These are phyloP conservation scores for Ormyrus thymus DNA, from an alignment of 2,888 invertebrate species.

Conservation along the genomic window DNA sequence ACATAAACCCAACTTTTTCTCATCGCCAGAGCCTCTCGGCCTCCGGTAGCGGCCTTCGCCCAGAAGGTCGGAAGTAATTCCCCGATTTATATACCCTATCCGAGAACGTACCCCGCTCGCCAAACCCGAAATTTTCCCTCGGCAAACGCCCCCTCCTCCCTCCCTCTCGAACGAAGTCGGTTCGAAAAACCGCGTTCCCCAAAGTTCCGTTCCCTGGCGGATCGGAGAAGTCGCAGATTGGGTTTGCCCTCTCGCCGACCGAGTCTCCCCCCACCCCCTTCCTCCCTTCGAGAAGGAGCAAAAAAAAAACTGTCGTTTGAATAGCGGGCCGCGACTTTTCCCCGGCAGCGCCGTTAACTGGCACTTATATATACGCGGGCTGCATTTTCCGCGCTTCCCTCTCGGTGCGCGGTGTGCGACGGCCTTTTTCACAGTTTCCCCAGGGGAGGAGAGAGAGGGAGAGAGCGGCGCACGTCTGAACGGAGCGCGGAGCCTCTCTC, in stretches of 20 bases:
- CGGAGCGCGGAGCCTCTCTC: too few species aligned
- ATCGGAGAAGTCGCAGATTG: constrained; percentile 61
- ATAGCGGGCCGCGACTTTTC: constrained; percentile 45
- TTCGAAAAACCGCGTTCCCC: constrained; percentile 28
- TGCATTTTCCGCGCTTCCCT: constrained; percentile 11
- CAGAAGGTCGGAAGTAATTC: too few species aligned
- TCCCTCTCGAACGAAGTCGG: too few species aligned
- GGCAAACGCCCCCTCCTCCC: constrained; percentile 19
- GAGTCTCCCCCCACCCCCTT: too few species aligned
- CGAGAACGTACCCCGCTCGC: too few species aligned
- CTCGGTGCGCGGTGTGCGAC: background rate
- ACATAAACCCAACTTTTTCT: too few species aligned
- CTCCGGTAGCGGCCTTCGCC: too few species aligned
- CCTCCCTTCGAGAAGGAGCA: background rate
- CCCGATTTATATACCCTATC: too few species aligned
- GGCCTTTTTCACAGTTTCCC: constrained; percentile 22
- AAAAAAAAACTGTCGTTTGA: constrained; percentile 55
- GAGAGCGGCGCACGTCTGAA: too few species aligned
- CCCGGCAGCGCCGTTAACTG: background rate
- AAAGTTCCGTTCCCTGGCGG: constrained; percentile 20
- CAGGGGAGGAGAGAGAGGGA: background rate
- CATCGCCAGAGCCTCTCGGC: too few species aligned
- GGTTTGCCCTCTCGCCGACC: constrained; percentile 52
- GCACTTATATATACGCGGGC: constrained; percentile 23
- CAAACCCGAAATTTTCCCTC: background rate